Percentiles rank a stretch among this genome's conserved stretches.
Evolutionary conservation across 2,888 invertebrate genomes (phyloP).

Genomic region (Tribolium freemani): DNA sequence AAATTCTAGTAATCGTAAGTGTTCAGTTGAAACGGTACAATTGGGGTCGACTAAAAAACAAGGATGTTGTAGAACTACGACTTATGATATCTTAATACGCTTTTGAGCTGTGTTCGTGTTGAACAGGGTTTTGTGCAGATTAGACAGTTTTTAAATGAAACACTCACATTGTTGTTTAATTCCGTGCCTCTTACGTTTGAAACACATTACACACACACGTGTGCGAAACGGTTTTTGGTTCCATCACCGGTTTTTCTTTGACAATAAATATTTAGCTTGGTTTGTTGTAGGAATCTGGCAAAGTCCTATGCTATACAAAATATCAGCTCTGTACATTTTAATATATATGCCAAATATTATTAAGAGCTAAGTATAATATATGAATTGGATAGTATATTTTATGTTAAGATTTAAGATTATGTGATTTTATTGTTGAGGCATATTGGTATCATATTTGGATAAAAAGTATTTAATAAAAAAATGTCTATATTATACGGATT

Average conservation of each 20-base stretch:
- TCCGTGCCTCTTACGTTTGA: constrained; percentile 43
- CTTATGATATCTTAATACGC: constrained; percentile 48
- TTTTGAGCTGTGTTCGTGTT: constrained; percentile 53
- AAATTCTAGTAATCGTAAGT: constrained; percentile 43
- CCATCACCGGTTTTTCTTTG: constrained; percentile 15
- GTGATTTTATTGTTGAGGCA: constrained; percentile 55
- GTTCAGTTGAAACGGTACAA: constrained; percentile 29
- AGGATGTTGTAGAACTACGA: constrained; percentile 41
- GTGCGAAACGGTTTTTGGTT: constrained; percentile 13
- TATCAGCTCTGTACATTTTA: constrained; percentile 50
- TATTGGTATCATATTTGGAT: constrained; percentile 56
- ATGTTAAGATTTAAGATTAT: constrained; percentile 53
- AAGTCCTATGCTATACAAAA: constrained; percentile 48
- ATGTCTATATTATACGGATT: constrained; percentile 7
- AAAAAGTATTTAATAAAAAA: constrained; percentile 52
- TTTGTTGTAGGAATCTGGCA: constrained; percentile 40
- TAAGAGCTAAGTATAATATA: constrained; percentile 46
- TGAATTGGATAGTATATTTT: constrained; percentile 55
- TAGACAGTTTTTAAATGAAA: constrained; percentile 23
- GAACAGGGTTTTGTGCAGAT: constrained; percentile 53
- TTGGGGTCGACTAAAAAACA: constrained; percentile 10
- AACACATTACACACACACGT: constrained; percentile 13
- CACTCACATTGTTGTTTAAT: constrained; percentile 27
- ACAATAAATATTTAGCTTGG: constrained; percentile 25
- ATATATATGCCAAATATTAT: constrained; percentile 53